Evolutionary conservation across 2,888 invertebrate species (phyloP), one percentile per base, ranked within the genome.

Genomic region (Ochropleura leucogaster): DNA sequence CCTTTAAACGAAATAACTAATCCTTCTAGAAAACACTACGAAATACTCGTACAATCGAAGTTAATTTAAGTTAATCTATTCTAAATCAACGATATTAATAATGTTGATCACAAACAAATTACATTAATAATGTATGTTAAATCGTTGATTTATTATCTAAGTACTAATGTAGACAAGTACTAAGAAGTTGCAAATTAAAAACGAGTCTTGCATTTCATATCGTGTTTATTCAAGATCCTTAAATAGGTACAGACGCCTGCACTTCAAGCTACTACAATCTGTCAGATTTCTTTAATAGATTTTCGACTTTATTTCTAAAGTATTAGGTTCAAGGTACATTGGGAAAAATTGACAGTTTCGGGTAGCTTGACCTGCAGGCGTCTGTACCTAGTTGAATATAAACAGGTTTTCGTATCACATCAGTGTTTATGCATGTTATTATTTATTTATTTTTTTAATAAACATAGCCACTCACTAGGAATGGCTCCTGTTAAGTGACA

Each of bases 171-270:
- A 63, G 16, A 65, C 59, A 9, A 46, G 49, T 68, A 75, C 68
- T 18, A 55, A 66, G 66, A 53, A 82, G 30, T 77, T 70, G 70
- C 59, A 67, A 57, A 80, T 80, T 77, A 70, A 59, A n/a, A 64
- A 80, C 59, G 20, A 67, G 77, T 53, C 40, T 70, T 82, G 70
- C 77, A 64, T 77, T 80, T 71, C 63, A 77, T 82, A 46, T 6
- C 18, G 47, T 63, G 40, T 47, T 67, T 68, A 81, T 65, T 67
- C 18, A 53, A 75, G 20, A 18, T 59, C 10, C 42, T 51, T 82
- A 59, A 68, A 42, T 46, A 68, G 42, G 44, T 51, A n/a, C n/a
- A n/a, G n/a, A n/a, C n/a, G n/a, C n/a, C n/a, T n/a, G n/a, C n/a
- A n/a, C n/a, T n/a, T n/a, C n/a, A n/a, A n/a, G n/a, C n/a, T n/a